Base-by-base conservation (phyloP, 1,140 invertebrate genomes). In the Ctenoplectra terminalis region DNA sequence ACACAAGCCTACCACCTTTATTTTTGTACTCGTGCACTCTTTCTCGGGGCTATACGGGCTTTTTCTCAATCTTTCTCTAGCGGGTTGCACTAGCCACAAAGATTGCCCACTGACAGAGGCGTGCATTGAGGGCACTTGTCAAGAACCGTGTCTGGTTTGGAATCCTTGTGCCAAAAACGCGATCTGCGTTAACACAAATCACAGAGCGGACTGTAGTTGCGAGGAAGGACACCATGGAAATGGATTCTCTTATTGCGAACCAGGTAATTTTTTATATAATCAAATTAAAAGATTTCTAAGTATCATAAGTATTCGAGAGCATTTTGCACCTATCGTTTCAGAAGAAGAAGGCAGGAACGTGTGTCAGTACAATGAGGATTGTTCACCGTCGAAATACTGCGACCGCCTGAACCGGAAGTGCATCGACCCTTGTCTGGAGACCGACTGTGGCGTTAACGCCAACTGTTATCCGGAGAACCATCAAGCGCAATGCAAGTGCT, bases 281-380 rank as follows among this genome's bases (percentile, higher is more conserved):
- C n/a, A n/a, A n/a, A n/a, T n/a, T n/a, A n/a, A n/a, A n/a, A n/a
- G n/a, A n/a, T n/a, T n/a, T 9, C 31, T 61, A 34, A 34, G 43
- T 15, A 23, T 43, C 17, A 56, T 63, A 71, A 71, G 61, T 46
- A 43, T 9, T 34, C 1, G 1, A 1, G 15, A 4, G 11, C 1
- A n/a, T 40, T 64, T 29, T 13, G 29, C 2, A 1, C 2, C 11
- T 5, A 20, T 20, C 7, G 11, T 94, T 94, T 88, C 93, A 97
- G 96, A 96, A 64, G 93, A 94, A 85, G 94, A 95, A 88, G 94
- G 95, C 76, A 94, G 95, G 88, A 95, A 96, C 80, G 95, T 98
- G 52, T 98, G 98, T 89, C 97, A 98, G 90, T 98, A 97, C 90
- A 98, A 98, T 86, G 97, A 98, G 94, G 97, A 98, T 88, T 98